phyloP scores from a whole-genome alignment of 2,113 vertebrate genomes.

The Glareola pratincola region DNA sequence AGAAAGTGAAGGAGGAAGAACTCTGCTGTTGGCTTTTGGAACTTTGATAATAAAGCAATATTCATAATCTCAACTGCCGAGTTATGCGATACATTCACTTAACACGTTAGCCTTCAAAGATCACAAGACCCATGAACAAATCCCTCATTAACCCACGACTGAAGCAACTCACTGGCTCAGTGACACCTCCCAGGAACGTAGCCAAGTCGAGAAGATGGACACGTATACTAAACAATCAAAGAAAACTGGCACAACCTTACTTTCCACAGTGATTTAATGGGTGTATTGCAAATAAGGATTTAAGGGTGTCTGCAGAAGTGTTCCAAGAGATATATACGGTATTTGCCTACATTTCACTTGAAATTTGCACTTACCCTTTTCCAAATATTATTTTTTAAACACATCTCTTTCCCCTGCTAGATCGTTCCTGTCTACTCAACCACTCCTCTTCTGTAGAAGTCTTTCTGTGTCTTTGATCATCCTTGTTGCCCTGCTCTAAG shows the following conservation, averaged over 20 bases:
- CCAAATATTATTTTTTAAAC: background rate
- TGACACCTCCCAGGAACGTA: background rate
- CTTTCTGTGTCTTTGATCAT: background rate
- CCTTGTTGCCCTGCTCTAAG: background rate
- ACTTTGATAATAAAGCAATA: background rate
- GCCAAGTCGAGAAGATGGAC: background rate
- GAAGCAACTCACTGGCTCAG: background rate
- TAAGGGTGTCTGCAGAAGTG: background rate
- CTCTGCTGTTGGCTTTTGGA: background rate
- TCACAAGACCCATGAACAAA: background rate
- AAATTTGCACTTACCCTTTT: background rate
- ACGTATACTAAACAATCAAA: fast-evolving
- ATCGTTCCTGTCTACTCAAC: background rate
- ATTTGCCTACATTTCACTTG: background rate
- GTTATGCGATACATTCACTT: background rate
- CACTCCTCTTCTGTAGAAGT: background rate
- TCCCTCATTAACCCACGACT: background rate
- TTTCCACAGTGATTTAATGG: background rate
- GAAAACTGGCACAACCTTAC: background rate
- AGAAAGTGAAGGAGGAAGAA: background rate
- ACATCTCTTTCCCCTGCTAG: background rate
- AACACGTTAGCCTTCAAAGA: background rate
- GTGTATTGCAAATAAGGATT: background rate
- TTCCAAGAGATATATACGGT: background rate
- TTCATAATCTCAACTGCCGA: background rate